Evolutionary conservation across 92 coral and sea anemone species (phyloP).

Genomic region (Porites rus): DNA sequence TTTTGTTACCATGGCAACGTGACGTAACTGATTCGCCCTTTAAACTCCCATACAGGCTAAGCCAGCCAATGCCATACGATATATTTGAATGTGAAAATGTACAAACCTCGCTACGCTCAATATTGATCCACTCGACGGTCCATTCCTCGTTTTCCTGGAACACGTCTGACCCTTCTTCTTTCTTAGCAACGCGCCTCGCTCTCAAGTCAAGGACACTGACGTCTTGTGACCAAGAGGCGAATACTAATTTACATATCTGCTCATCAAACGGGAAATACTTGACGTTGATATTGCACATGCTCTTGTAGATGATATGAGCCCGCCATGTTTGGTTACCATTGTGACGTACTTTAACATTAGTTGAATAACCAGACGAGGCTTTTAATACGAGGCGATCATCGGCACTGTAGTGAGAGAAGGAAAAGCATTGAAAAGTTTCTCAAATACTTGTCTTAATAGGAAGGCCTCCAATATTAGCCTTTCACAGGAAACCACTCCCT

Average conservation of each 20-base stretch:
- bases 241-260: conserved; percentile 77
- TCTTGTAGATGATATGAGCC: conserved; percentile 80
- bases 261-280: conserved; percentile 92
- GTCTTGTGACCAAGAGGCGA: conserved; percentile 89
- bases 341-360: conserved; percentile 59
- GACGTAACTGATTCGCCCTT: no score
- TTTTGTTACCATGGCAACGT: no score
- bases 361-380: conserved; percentile 65
- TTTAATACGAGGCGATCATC: conserved; percentile 75
- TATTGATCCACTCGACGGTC: conserved; percentile 59
- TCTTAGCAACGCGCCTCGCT: conserved; percentile 53
- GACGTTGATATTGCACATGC: conserved; percentile 89
- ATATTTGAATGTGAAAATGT: not conserved
- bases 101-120: conserved; percentile 65
- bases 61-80: not conserved
- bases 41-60: no score
- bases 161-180: conserved; percentile 63
- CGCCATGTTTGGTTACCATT: conserved; percentile 85
- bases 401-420: conserved; percentile 58
- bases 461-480: not conserved
- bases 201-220: conserved; percentile 56
- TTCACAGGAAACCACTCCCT: not conserved
- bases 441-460: not conserved
- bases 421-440: conserved; percentile 2
- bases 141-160: conserved; percentile 87